Evolutionary conservation across 2,888 invertebrate genomes (phyloP), one percentile per base, ranked within the genome.

Genomic region (Blastobasis lacticolella): DNA sequence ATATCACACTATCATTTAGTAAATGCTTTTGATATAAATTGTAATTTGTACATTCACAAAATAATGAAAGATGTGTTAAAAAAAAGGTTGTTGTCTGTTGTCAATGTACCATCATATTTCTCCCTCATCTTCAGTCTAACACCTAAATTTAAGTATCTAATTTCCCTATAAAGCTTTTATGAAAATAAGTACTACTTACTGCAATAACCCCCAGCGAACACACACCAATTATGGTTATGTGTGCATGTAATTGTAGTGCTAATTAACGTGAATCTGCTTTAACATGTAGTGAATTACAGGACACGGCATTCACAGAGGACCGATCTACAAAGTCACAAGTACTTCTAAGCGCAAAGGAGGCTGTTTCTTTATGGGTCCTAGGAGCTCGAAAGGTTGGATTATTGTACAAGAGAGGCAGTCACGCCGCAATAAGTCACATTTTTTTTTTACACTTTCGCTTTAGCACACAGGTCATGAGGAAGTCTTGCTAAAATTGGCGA

Each of bases 341-440:
- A 90, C 94, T 95, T 90, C 93, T 95, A 90, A 95, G 94, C 90
- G 94, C 95, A 90, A 94, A 94, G 93, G 95, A 95, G 93, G 95
- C 95, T 91, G 94, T 95, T 91, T 94, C 95, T 89, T 93, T 95
- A 88, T 95, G 95, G 95, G 94, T 95, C 89, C 94, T 95, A 91
- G 95, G 95, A 92, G 94, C 94, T 90, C 93, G 95, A 91, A 95
- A 95, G 95, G 95, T 95, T 92, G 90, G 91, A 85, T 64, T 67
- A 75, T 79, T 71, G 67, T 72, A 67, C 64, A 65, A 71, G 74
- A 73, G 63, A 65, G 59, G 57, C 54, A 63, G 64, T 71, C 71
- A 70, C 71, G 69, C 65, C 71, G 72, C 70, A 66, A 64, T 68
- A 64, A 40, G 40, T 56, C 67, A 71, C 73, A 72, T 60, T 65